Base-by-base conservation (phyloP, 2,797 vertebrate genomes). In the Chaetophractus vellerosus region DNA sequence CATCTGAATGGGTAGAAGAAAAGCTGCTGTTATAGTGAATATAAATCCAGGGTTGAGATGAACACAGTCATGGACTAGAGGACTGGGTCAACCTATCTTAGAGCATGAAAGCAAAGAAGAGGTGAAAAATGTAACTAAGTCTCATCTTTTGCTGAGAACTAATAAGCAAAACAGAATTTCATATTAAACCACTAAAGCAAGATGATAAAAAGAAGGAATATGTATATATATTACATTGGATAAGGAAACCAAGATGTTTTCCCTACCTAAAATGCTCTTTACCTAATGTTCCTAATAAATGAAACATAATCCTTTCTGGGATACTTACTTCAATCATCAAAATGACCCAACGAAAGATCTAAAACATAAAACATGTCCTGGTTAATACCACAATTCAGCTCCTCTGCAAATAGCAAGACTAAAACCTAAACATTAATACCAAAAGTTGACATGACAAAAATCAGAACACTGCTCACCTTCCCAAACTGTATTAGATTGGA, bases 101-200 rank as follows among this genome's bases (percentile, higher is more conserved):
- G 52, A 33, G 66, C 19, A 85, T 23, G 88, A 93, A 84, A 64
- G n/a, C 19, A 89, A 94, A 94, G 19, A 92, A 24, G 36, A 41
- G 21, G n/a, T 41, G 78, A 24, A 90, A 95, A 96, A 92, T 79
- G 3, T 9, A 96, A 86, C 12, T 31, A 68, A 66, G 4, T 72
- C 33, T 75, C 76, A 91, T 69, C 48, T 85, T 95, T 79, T 81
- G 4, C 69, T 90, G 52, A 91, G 21, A 83, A 72, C 33, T 50
- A 90, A 95, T 36, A 41, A 96, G 36, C 66, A 85, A 95, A 74
- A 87, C 0, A 94, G 55, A 95, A 94, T 88, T 79, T 91, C 45
- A 68, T 23, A 45, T 68, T 88, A 93, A 96, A 66, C 75, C 33
- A 64, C n/a, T 41, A 87, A 55, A 74, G 48, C n/a, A 94, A 93